A percentile compares a stretch with the other conserved stretches of the same genome.
Conservation (phyloP, 2,113 vertebrate genomes). For the Cinclus mexicanus region DNA sequence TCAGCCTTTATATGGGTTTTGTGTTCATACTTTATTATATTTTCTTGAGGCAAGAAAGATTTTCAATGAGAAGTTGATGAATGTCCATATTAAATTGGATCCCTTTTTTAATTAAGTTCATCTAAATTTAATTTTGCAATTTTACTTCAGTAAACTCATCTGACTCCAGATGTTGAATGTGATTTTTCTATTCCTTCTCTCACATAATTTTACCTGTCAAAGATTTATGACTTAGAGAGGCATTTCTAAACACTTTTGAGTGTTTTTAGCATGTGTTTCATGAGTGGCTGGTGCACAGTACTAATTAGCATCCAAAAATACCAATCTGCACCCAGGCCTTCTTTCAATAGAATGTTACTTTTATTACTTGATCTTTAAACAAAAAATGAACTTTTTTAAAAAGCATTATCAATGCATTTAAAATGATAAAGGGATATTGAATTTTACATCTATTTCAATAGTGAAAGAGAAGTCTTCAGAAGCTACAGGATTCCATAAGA, state of each 20-base stretch:
- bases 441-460: not conserved
- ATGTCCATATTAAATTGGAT: constrained; percentile 77
- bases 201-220: constrained; percentile 82
- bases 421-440: not conserved
- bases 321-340: constrained; percentile 8
- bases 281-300: constrained; percentile 64
- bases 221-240: constrained; percentile 81
- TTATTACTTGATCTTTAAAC: constrained; percentile 65
- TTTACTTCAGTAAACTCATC: constrained; percentile 83
- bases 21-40: constrained; percentile 66
- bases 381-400: constrained; percentile 50
- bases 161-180: constrained; percentile 83
- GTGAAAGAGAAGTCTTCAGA: not conserved
- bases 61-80: constrained; percentile 76
- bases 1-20: constrained; percentile 55
- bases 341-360: constrained; percentile 56
- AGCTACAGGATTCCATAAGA: not conserved
- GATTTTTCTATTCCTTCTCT: constrained; percentile 75
- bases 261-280: constrained; percentile 69
- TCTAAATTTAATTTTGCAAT: constrained; percentile 88
- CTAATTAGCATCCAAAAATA: constrained; percentile 61
- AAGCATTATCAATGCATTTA: constrained; percentile 35
- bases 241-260: constrained; percentile 72
- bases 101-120: constrained; percentile 83
- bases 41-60: constrained; percentile 65